Evolutionary conservation across 2,113 vertebrate genomes (phyloP).

Genomic region (Lepisosteus osseus): DNA sequence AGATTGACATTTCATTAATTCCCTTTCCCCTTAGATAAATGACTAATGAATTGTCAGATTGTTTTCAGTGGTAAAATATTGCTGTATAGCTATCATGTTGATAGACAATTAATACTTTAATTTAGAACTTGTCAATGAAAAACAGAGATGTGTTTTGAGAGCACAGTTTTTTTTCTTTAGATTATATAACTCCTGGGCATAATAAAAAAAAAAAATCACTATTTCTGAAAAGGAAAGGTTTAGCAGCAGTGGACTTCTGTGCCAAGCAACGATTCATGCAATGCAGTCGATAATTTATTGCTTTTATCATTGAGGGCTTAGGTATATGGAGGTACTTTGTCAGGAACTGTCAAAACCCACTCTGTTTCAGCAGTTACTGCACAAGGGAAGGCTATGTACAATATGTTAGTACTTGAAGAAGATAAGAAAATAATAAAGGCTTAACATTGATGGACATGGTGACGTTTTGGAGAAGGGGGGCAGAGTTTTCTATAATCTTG

Average conservation of each 20-base stretch:
- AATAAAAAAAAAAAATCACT: background rate
- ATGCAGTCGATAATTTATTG: constrained; percentile 13
- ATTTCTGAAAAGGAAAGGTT: background rate
- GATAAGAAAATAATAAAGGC: constrained; percentile 15
- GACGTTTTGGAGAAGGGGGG: background rate
- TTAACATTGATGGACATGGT: background rate
- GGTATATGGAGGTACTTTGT: constrained; percentile 23
- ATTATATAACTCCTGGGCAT: too few relatives aligned
- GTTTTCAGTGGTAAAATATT: too few relatives aligned
- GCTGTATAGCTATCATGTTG: too few relatives aligned
- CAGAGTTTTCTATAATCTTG: too few relatives aligned
- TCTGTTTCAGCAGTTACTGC: constrained; percentile 9
- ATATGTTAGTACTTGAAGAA: background rate
- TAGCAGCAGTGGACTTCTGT: constrained; percentile 7
- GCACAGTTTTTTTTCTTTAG: too few relatives aligned
- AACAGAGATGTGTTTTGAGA: too few relatives aligned
- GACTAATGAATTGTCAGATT: too few relatives aligned
- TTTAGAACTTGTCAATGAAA: too few relatives aligned
- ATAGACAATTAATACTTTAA: too few relatives aligned
- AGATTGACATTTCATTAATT: too few relatives aligned
- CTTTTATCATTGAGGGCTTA: constrained; percentile 6
- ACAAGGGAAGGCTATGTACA: background rate
- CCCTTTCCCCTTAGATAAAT: too few relatives aligned
- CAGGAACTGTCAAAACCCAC: constrained; percentile 15
- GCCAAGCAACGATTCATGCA: background rate